These are phyloP conservation scores for Periophthalmus magnuspinnatus DNA, from an alignment of 2,797 vertebrate genomes.

Conservation along the genomic window DNA sequence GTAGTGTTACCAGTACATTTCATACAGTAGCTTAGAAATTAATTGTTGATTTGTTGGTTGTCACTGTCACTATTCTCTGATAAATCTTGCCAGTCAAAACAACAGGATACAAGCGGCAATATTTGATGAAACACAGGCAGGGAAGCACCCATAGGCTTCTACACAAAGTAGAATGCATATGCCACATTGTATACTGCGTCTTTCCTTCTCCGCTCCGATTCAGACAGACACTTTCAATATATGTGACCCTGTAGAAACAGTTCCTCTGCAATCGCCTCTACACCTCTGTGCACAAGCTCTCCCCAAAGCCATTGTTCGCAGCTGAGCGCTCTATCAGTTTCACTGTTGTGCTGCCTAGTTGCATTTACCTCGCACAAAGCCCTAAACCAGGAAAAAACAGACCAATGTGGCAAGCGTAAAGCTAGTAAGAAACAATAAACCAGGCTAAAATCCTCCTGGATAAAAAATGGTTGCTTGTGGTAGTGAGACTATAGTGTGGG, in stretches of 20 bases:
- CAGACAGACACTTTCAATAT: slow-evolving; percentile 43
- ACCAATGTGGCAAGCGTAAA: slow-evolving; percentile 37
- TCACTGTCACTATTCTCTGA: not conserved
- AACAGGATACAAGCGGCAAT: not conserved
- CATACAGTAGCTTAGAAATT: too few species aligned
- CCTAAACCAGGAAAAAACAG: slow-evolving; percentile 46
- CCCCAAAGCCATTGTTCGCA: slow-evolving; percentile 40
- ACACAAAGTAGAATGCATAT: not conserved
- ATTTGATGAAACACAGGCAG: not conserved
- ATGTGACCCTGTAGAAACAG: slow-evolving; percentile 26
- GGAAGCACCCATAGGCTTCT: not conserved
- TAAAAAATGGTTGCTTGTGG: slow-evolving; percentile 44
- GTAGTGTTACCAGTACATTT: too few species aligned
- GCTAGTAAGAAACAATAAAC: slow-evolving; percentile 39
- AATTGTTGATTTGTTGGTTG: not conserved
- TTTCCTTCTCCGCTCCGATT: slow-evolving; percentile 17
- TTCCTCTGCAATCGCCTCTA: slow-evolving; percentile 35
- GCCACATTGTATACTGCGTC: slow-evolving; percentile 6
- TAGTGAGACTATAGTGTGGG: slow-evolving; percentile 4
- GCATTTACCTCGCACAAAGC: slow-evolving; percentile 60
- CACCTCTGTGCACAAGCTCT: slow-evolving; percentile 39
- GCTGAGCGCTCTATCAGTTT: slow-evolving; percentile 53
- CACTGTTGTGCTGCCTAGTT: slow-evolving; percentile 64
- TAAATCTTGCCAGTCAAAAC: not conserved
- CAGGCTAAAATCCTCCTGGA: slow-evolving; percentile 37